Base-by-base conservation (phyloP, 2,797 vertebrate genomes). In the Streptopelia turtur region DNA sequence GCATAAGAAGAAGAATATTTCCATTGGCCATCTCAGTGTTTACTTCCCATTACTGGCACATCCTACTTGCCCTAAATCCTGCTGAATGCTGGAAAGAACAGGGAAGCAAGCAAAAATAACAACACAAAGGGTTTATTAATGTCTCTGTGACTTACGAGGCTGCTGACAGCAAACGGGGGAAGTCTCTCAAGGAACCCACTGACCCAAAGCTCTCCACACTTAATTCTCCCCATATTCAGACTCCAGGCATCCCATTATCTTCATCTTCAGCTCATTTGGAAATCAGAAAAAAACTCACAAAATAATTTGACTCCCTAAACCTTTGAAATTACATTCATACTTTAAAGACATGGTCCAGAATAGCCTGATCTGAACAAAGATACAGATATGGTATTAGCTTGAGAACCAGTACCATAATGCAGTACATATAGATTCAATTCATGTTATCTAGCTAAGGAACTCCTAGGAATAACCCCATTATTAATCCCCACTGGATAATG, bases 21-120 rank as follows among this genome's bases (percentile, higher is more conserved):
- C 91, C 72, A 92, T 66, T 94, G 90, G 88, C 69, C 89, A 88
- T 85, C 83, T 87, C 87, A 80, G 65, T 78, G 64, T 89, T 96
- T 96, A 75, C 79, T 71, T 96, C 83, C 55, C 65, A 61, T 74
- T 93, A 82, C 63, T 95, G 89, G 68, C 89, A 91, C 74, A 66
- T 85, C 68, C 78, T 92, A 60, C 74, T 90, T 90, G 77, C 77
- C 86, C 91, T 93, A 87, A 84, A 95, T 91, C 81, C 78, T 77
- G 77, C 50, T 2, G 63, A 82, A 93, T 20, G 31, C 78, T 93
- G 88, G 53, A 89, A 90, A 77, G 61, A 86, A 72, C 64, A 81
- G 50, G 95, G 76, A 94, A 91, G 65, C 55, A 76, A 93, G 83
- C 50, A 76, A 87, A 96, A 91, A 94, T 70, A 87, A 70, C 39